A percentile compares a stretch with the other conserved stretches of the same genome.
Conservation (phyloP, 2,113 vertebrate genomes). For the Terrapene triunguis region DNA sequence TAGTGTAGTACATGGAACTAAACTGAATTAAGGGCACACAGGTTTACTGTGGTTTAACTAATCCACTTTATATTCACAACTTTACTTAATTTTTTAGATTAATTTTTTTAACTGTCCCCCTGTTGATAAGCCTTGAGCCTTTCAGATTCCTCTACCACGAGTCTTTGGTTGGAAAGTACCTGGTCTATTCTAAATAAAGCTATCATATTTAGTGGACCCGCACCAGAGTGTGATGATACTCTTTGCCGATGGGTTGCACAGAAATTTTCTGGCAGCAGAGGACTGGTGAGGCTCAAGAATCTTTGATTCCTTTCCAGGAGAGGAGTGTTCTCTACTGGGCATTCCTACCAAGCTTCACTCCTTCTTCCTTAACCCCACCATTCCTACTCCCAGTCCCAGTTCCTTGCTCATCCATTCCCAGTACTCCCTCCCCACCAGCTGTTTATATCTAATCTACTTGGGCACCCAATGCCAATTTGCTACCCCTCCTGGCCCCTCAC, state of each 20-base stretch:
- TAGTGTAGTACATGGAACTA: too few species aligned
- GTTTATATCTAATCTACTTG: background rate
- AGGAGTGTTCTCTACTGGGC: background rate
- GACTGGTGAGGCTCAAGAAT: background rate
- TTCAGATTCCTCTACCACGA: background rate
- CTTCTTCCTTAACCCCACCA: background rate
- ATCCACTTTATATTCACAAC: background rate
- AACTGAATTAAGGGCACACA: too few species aligned
- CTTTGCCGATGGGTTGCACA: background rate
- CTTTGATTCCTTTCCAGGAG: background rate
- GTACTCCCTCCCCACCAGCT: background rate
- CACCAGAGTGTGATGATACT: background rate
- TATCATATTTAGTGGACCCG: background rate
- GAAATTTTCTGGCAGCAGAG: background rate
- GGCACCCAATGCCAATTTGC: background rate
- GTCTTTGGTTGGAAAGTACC: too few species aligned
- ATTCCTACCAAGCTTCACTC: background rate
- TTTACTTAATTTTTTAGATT: background rate
- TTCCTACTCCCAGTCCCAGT: background rate
- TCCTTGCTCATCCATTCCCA: too few species aligned
- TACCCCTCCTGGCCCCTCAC: background rate
- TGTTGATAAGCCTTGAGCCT: background rate
- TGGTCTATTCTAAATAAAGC: background rate
- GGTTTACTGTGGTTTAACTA: background rate
- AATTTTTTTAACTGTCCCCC: background rate